Evolutionary conservation across 2,797 vertebrate species (phyloP), one percentile per base, ranked within the genome.

Genomic region (Hypotaenidia philippensis): DNA sequence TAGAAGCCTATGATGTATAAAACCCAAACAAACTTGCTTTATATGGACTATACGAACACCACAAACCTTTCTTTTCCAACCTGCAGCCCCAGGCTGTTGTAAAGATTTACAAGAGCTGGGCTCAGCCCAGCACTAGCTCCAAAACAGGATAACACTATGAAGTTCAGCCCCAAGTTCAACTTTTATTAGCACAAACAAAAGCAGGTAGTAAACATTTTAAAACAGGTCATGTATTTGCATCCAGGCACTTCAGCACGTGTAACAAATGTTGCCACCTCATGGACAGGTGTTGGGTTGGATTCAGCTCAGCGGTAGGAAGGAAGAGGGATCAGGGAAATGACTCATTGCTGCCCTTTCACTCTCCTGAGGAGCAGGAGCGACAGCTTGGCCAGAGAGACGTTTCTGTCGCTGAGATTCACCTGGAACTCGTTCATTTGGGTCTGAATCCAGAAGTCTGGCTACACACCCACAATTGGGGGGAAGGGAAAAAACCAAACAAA

Each of bases 241-340:
- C 63, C 70, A 81, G 92, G 32, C 56, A 76, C 40, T 90, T 94
- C n/a, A 66, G 76, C 52, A 94, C 88, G 83, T 3, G 19, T 36
- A 80, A 96, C 89, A 96, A 96, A 95, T 34, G 94, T 97, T 97
- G 96, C 95, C 95, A 95, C 94, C 96, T 95, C 83, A 97, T 88
- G 96, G 95, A 83, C 80, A 93, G 95, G 96, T 95, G 95, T 74
- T 72, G 63, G 88, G 93, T 41, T 90, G 65, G 90, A 83, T 79
- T 27, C 66, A 88, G 80, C 91, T 91, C 95, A 95, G 96, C 52
- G 0, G 95, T 44, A 93, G 95, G 93, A 95, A 95, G 93, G 93
- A 75, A 95, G 83, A 83, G 61, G 47, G 79, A 95, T 88, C 69
- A 66, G 9, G 4, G 93, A 94, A 91, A 95, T 97, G 95, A 97